These are phyloP conservation scores for Apamea crenata DNA, from an alignment of 2,888 invertebrate species.

Conservation along the genomic window DNA sequence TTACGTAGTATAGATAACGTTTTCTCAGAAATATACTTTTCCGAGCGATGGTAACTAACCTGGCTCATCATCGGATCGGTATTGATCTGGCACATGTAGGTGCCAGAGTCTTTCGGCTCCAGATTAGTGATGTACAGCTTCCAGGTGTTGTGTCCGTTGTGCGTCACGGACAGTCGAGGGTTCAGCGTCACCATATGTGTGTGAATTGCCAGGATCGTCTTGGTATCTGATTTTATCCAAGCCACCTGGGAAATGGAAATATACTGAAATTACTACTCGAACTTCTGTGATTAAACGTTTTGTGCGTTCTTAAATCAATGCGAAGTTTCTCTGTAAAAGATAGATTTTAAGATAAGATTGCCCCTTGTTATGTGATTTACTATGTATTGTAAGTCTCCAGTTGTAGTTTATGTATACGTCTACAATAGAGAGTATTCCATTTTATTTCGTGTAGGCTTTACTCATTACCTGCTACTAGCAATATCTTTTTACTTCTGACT, in stretches of 20 bases:
- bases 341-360: not conserved
- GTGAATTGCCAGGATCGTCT: conserved; percentile 96
- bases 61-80: conserved; percentile 97
- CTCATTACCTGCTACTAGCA: not conserved
- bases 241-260: conserved; percentile 92
- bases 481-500: no score
- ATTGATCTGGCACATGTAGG: conserved; percentile 98
- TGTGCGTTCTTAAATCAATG: not conserved
- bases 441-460: not conserved
- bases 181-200: conserved; percentile 97
- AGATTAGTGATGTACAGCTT: conserved; percentile 96
- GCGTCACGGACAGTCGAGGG: conserved; percentile 95
- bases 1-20: not conserved
- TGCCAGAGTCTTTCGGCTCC: conserved; percentile 96
- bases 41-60: conserved; percentile 87
- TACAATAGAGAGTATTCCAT: not conserved
- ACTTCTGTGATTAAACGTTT: not conserved
- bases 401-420: not conserved
- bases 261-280: not conserved
- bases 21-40: not conserved
- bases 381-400: no score
- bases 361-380: no score
- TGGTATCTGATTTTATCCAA: conserved; percentile 97
- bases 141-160: conserved; percentile 98
- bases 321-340: not conserved